Conservation (phyloP, 2,888 invertebrate species). For the Theristus sp. region DNA sequence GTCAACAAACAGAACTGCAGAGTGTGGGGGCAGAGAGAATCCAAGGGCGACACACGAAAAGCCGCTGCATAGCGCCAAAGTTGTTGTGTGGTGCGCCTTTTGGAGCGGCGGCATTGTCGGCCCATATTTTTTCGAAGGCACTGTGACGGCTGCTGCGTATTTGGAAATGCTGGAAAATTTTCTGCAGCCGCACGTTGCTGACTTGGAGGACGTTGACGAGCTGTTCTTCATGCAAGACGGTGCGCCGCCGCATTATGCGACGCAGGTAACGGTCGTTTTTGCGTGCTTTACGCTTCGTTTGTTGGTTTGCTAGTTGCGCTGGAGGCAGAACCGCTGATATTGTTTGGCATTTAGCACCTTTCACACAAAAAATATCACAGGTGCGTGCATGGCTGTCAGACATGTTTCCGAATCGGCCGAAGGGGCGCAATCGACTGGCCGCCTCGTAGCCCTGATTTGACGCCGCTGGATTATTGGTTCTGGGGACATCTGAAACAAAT, state of each 20-base stretch:
- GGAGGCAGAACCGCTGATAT: no score
- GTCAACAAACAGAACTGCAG: constrained; percentile 29
- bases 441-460: not conserved
- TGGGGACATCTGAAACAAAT: not conserved
- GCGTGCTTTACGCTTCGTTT: no score
- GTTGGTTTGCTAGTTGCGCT: no score
- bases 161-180: constrained; percentile 8
- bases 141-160: constrained; percentile 6
- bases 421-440: not conserved
- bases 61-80: constrained; percentile 24
- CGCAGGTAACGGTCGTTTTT: no score
- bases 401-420: not conserved
- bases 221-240: not conserved
- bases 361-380: no score
- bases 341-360: no score
- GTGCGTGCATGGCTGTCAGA: not conserved
- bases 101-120: constrained; percentile 28
- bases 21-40: constrained; percentile 20
- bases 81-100: constrained; percentile 30
- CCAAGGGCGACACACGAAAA: constrained; percentile 18
- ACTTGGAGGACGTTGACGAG: not conserved
- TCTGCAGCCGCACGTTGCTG: not conserved
- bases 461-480: not conserved
- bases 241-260: not conserved
- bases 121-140: constrained; percentile 19